Percentiles rank a stretch among this genome's conserved stretches.
Conservation (phyloP, 2,113 vertebrate genomes). For the Phylloscopus trochilus region DNA sequence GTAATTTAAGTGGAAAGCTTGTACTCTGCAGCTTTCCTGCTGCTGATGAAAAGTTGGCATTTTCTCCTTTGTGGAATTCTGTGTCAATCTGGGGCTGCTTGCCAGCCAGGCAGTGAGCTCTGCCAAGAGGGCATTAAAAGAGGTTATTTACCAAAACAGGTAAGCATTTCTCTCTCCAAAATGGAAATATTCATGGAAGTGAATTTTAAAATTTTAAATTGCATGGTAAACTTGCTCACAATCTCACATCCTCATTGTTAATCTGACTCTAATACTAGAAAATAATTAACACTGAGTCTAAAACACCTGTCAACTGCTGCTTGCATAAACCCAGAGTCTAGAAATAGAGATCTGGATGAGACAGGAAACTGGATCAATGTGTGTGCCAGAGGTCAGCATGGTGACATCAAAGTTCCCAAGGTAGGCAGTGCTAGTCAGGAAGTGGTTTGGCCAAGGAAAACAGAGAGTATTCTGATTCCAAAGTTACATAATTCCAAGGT, state of each 20-base stretch:
- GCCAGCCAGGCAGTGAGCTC: conserved; percentile 7
- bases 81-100: conserved; percentile 59
- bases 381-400: background rate
- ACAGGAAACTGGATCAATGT: background rate
- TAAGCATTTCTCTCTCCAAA: conserved; percentile 33
- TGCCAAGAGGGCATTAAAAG: conserved; percentile 43
- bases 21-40: conserved; percentile 56
- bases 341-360: background rate
- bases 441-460: background rate
- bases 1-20: conserved; percentile 54
- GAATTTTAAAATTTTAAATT: conserved; percentile 21
- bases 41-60: conserved; percentile 58
- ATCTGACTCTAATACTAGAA: background rate
- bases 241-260: background rate
- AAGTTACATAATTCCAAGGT: background rate
- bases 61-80: conserved; percentile 59
- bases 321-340: background rate
- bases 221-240: background rate
- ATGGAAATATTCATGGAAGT: background rate
- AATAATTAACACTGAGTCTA: background rate
- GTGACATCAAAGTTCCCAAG: background rate
- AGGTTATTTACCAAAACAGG: conserved; percentile 32
- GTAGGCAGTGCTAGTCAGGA: background rate
- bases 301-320: background rate
- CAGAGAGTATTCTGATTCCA: background rate